A percentile compares a stretch with the other conserved stretches of the same genome.
Evolutionary conservation across 2,797 vertebrate genomes (phyloP).

Genomic region (Hippocampus kuda): DNA sequence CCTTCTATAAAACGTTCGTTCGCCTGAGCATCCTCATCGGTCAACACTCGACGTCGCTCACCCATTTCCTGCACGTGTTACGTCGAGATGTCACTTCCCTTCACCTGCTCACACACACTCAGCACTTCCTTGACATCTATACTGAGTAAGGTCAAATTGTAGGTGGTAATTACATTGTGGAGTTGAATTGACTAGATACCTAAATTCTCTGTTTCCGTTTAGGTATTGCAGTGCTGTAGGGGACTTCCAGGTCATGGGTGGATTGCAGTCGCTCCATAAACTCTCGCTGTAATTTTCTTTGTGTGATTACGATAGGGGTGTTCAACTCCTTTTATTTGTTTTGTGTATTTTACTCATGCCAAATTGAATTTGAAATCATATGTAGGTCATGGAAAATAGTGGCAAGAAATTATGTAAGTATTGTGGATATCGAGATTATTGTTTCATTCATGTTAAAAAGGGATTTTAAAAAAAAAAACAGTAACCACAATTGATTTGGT

Average conservation of each 20-base stretch:
- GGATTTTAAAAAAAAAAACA: neutral
- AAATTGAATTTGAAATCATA: neutral
- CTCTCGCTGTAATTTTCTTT: constrained; percentile 75
- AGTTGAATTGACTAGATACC: neutral
- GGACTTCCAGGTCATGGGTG: constrained; percentile 89
- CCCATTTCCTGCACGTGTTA: constrained; percentile 73
- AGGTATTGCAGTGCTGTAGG: constrained; percentile 83
- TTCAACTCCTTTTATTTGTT: neutral
- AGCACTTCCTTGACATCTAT: constrained; percentile 81
- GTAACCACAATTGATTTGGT: neutral
- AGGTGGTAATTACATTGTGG: neutral
- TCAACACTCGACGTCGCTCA: constrained; percentile 80
- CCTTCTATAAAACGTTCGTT: constrained; percentile 78
- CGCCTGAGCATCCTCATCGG: constrained; percentile 80
- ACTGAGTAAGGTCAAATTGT: constrained; percentile 71
- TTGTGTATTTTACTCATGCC: neutral
- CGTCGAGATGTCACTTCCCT: constrained; percentile 71
- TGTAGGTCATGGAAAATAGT: neutral
- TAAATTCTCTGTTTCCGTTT: constrained; percentile 18
- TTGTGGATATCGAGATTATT: neutral
- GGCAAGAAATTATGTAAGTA: neutral
- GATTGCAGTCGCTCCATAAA: constrained; percentile 83
- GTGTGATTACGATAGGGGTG: neutral
- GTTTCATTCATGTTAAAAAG: neutral
- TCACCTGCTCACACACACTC: constrained; percentile 76